phyloP scores from a whole-genome alignment of 1,140 invertebrate species.

The Diploscapter pachys region DNA sequence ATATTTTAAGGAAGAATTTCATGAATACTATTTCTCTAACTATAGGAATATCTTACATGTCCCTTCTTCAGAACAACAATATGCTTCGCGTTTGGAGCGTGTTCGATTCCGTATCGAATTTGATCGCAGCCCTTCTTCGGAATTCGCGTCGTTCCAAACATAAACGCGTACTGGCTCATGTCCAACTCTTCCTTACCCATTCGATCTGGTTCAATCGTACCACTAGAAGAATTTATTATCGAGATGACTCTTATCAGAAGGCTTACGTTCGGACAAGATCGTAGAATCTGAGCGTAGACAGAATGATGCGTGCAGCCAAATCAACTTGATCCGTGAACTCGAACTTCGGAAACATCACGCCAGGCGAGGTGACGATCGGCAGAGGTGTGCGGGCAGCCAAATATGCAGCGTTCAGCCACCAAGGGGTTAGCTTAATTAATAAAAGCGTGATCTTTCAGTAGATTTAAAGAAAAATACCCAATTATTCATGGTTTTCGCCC shows the following conservation, averaged over 20 bases:
- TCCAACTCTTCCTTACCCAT: slow-evolving; percentile 47
- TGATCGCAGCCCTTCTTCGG: slow-evolving; percentile 33
- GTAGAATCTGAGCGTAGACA: slow-evolving; percentile 47
- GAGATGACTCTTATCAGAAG: too few species aligned
- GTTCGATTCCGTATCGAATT: slow-evolving; percentile 24
- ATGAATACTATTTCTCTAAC: neutral
- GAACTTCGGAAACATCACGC: slow-evolving; percentile 50
- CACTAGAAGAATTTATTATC: too few species aligned
- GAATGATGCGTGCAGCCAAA: slow-evolving; percentile 52
- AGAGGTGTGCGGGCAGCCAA: slow-evolving; percentile 48
- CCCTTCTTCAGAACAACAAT: slow-evolving; percentile 50
- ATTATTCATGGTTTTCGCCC: slow-evolving; percentile 48
- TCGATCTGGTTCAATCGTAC: too few species aligned
- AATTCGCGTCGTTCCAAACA: slow-evolving; percentile 55
- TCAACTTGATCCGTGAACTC: slow-evolving; percentile 48
- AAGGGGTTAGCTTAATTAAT: slow-evolving; percentile 47
- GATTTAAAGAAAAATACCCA: slow-evolving; percentile 43
- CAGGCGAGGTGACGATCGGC: slow-evolving; percentile 52
- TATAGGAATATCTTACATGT: slow-evolving; percentile 43
- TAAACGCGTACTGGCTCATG: slow-evolving; percentile 54
- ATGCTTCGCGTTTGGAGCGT: slow-evolving; percentile 34
- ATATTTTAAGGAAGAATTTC: too few species aligned
- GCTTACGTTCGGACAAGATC: slow-evolving; percentile 45
- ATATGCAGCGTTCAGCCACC: slow-evolving; percentile 56
- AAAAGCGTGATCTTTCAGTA: slow-evolving; percentile 18